These are phyloP conservation scores for Mamestra configurata DNA, from an alignment of 1,140 invertebrate species.

Conservation along the genomic window DNA sequence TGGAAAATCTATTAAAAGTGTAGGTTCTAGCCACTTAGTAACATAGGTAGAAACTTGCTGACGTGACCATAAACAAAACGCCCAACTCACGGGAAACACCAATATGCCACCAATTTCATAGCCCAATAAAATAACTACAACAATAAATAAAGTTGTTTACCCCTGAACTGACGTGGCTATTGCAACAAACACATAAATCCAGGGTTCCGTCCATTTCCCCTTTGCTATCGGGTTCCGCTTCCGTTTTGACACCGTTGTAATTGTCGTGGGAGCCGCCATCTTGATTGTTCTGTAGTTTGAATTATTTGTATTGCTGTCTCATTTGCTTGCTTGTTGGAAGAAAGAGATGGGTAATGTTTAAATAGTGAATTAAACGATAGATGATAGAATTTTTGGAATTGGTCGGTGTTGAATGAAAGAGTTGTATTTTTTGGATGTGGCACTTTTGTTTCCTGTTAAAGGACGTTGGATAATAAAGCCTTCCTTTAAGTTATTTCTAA, in stretches of 20 bases:
- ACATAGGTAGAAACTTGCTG: too few relatives aligned
- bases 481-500: too few relatives aligned
- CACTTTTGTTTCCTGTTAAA: too few relatives aligned
- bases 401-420: conserved; percentile 19
- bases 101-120: conserved; percentile 23
- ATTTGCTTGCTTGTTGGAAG: conserved; percentile 38
- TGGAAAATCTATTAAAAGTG: too few relatives aligned
- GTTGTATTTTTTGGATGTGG: conserved; percentile 46
- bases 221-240: conserved; percentile 67
- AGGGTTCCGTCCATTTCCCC: conserved; percentile 61
- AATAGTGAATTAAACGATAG: not conserved
- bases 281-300: conserved; percentile 51
- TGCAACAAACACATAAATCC: conserved; percentile 67
- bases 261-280: conserved; percentile 70
- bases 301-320: conserved; percentile 62
- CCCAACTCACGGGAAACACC: not conserved
- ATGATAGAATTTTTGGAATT: conserved; percentile 24
- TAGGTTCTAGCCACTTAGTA: too few relatives aligned
- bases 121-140: conserved; percentile 43
- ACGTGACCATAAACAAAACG: not conserved
- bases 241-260: conserved; percentile 78
- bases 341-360: conserved; percentile 56
- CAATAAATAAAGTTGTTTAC: conserved; percentile 55
- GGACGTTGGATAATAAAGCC: too few relatives aligned
- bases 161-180: conserved; percentile 40